These are phyloP conservation scores for Brachyptera putata DNA, from an alignment of 2,888 invertebrate species.

Conservation along the genomic window DNA sequence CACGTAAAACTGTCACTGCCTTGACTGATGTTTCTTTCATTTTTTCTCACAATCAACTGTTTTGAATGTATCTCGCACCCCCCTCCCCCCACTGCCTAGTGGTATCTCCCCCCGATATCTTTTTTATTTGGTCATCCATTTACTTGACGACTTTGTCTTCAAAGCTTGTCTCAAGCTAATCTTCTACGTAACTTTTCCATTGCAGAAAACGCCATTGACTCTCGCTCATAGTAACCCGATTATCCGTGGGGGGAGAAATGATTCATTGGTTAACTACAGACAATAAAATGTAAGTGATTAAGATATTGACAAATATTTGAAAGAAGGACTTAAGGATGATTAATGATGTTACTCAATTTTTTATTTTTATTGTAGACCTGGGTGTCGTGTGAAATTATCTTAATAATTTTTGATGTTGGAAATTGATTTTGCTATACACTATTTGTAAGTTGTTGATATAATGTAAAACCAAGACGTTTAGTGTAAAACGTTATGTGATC, in stretches of 20 bases:
- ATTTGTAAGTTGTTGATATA: too few relatives aligned
- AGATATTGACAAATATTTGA: conserved; percentile 14
- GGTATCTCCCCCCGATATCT: too few relatives aligned
- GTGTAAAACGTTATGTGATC: too few relatives aligned
- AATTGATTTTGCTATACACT: too few relatives aligned
- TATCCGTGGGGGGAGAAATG: not conserved
- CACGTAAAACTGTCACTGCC: conserved; percentile 18
- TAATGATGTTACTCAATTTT: not conserved
- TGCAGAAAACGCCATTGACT: too few relatives aligned
- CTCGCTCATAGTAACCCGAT: too few relatives aligned
- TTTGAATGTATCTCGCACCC: not conserved
- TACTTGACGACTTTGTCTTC: conserved; percentile 15
- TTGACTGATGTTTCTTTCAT: conserved; percentile 22
- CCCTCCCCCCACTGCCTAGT: not conserved
- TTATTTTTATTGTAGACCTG: not conserved
- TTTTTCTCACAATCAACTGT: not conserved
- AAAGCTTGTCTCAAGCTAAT: conserved; percentile 6
- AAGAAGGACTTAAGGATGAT: not conserved
- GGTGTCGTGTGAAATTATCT: not conserved
- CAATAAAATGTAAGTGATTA: conserved; percentile 20
- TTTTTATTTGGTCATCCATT: conserved; percentile 15
- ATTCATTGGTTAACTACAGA: conserved; percentile 6
- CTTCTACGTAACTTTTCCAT: not conserved
- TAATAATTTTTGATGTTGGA: conserved; percentile 1
- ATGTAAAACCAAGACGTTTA: too few relatives aligned